phyloP scores from a whole-genome alignment of 1,140 invertebrate species.

The Aleiodes sp. region DNA sequence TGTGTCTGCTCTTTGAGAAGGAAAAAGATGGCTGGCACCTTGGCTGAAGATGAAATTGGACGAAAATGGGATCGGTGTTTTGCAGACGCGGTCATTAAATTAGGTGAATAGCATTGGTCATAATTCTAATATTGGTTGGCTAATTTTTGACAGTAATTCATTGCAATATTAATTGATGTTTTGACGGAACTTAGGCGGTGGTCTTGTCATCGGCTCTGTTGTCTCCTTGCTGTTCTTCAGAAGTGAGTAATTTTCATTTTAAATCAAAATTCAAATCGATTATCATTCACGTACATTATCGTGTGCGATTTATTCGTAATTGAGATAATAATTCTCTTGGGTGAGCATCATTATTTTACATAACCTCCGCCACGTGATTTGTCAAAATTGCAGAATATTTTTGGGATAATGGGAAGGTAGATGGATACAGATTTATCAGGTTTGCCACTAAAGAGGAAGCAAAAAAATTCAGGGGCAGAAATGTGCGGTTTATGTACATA shows the following conservation, averaged over 20 bases:
- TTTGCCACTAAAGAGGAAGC: too few relatives aligned
- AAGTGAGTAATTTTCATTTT: constrained; percentile 54
- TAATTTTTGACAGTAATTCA: not conserved
- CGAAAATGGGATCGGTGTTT: constrained; percentile 66
- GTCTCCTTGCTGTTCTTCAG: constrained; percentile 74
- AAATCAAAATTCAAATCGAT: not conserved
- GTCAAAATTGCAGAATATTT: too few relatives aligned
- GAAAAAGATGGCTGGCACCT: constrained; percentile 59
- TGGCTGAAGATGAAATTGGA: constrained; percentile 65
- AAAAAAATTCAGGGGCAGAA: too few relatives aligned
- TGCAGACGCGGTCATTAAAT: constrained; percentile 63
- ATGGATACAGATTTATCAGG: too few relatives aligned
- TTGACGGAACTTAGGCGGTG: constrained; percentile 70
- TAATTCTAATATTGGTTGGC: constrained; percentile 4
- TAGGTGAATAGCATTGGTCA: constrained; percentile 52
- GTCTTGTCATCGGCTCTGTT: constrained; percentile 72
- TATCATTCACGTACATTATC: not conserved
- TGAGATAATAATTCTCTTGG: too few relatives aligned
- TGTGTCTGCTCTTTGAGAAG: not conserved
- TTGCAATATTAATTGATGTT: constrained; percentile 31
- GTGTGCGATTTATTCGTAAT: constrained; percentile 11
- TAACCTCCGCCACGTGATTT: too few relatives aligned
- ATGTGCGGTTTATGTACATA: too few relatives aligned
- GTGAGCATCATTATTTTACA: too few relatives aligned
- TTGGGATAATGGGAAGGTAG: too few relatives aligned